Evolutionary conservation across 1,140 invertebrate species (phyloP), one percentile per base, ranked within the genome.

Genomic region (Colletes latitarsis): DNA sequence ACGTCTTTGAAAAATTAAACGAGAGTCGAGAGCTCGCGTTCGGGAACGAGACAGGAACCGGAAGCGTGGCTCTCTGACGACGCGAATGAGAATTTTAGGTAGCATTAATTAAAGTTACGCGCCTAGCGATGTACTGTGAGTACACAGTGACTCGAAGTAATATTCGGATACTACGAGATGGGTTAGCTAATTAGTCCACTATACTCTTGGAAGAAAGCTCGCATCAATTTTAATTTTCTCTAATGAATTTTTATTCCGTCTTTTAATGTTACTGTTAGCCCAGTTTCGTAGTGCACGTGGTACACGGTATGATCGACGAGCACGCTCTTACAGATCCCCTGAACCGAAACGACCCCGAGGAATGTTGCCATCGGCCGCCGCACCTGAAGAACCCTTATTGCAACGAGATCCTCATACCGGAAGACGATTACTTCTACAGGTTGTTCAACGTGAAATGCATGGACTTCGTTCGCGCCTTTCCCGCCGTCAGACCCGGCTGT

Each of bases 381-480:
- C 96, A 97, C 85, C 92, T 96, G 14, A 97, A 97, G 88, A 97
- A 98, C 93, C 97, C 97, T 0, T 98, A 98, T 89, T 99, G 98
- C 91, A 96, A 98, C 89, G 97, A 98, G 92, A 98, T 99, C 82
- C 91, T 94, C 52, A 96, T 99, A 41, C 98, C 98, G 0, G 96
- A 96, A 70, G 96, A 98, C 89, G 98, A 99, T 92, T 97, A 98
- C 88, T 98, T 98, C 94, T 99, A 97, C 94, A 95, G 96, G 15
- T 94, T 97, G 41, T 98, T 97, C 92, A 95, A 96, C 69, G 96
- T 98, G 17, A 96, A 96, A 86, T 98, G 97, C 88, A 96, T 98
- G 89, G 96, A 98, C 91, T 98, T 98, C 85, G 97, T 98, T 2
- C 94, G 97, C 82, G 97, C 96, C 39, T 98, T 98, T 92, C 97